Evolutionary conservation across 2,888 invertebrate genomes (phyloP).

Genomic region (Epinotia ramella): DNA sequence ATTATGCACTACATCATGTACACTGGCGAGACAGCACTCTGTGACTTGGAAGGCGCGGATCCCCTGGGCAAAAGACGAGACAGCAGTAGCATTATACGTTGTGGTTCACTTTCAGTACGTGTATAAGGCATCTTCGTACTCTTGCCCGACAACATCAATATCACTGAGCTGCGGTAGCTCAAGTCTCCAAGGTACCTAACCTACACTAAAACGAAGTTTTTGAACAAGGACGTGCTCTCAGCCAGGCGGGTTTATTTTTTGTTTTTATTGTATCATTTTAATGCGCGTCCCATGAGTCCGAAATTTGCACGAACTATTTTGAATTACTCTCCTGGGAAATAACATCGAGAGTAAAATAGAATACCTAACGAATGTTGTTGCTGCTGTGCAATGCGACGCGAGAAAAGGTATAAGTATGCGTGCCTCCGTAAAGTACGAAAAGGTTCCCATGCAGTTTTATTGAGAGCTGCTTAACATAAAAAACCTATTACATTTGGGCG

Average conservation of each 20-base stretch:
- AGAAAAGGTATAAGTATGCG: no score
- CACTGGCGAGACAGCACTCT: neutral
- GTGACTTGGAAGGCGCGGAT: neutral
- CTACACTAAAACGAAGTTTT: neutral
- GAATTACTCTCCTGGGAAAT: constrained; percentile 11
- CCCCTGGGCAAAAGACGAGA: neutral
- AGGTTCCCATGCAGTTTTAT: no score
- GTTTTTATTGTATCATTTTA: constrained; percentile 1
- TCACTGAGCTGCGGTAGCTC: neutral
- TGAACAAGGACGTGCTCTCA: neutral
- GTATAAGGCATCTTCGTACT: neutral
- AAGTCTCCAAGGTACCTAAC: neutral
- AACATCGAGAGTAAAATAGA: constrained; percentile 13
- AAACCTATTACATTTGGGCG: no score
- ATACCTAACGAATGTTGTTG: neutral
- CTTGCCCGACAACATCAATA: constrained; percentile 9
- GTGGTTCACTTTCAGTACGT: neutral
- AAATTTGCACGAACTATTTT: constrained; percentile 1
- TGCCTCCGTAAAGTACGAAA: no score
- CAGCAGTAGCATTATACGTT: neutral
- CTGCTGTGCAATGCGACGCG: neutral
- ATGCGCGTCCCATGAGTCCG: neutral
- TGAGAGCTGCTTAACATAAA: no score
- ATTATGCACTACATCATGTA: neutral
- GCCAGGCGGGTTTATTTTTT: neutral